Conservation (phyloP, 2,113 vertebrate species). For the Xiphias gladius region DNA sequence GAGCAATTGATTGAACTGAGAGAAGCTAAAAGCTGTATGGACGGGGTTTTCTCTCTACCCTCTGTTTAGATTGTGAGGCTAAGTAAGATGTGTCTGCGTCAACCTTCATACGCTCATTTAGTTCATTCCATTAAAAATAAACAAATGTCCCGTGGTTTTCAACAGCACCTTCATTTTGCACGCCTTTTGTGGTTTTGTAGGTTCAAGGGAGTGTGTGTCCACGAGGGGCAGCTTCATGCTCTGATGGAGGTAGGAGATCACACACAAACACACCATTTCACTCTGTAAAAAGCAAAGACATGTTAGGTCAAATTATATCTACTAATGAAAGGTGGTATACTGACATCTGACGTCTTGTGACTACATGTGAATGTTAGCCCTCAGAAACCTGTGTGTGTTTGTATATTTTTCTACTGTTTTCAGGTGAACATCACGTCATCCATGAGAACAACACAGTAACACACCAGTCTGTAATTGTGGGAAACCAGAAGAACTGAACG, state of each 20-base stretch:
- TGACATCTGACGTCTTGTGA: constrained; percentile 4
- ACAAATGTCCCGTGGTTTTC: neutral
- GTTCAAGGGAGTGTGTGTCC: constrained; percentile 98
- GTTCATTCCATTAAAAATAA: neutral
- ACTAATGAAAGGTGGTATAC: constrained; percentile 52
- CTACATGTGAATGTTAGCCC: neutral
- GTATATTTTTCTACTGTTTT: constrained; percentile 11
- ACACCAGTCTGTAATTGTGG: constrained; percentile 53
- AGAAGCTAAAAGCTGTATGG: neutral
- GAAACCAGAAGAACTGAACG: constrained; percentile 46
- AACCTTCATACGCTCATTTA: neutral
- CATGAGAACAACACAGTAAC: neutral
- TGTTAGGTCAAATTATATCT: constrained; percentile 32
- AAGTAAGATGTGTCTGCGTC: neutral
- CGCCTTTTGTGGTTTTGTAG: constrained; percentile 82
- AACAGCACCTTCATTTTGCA: neutral
- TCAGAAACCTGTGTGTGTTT: neutral
- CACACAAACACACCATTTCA: constrained; percentile 20
- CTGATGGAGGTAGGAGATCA: constrained; percentile 94
- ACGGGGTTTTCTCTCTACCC: neutral
- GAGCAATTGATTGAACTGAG: neutral
- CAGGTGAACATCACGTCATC: constrained; percentile 49
- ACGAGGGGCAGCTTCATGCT: constrained; percentile 97
- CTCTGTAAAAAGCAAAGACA: constrained; percentile 2
- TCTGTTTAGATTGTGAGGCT: too few relatives aligned